Conservation (phyloP, 1,140 invertebrate species). For the Idris sp. region DNA sequence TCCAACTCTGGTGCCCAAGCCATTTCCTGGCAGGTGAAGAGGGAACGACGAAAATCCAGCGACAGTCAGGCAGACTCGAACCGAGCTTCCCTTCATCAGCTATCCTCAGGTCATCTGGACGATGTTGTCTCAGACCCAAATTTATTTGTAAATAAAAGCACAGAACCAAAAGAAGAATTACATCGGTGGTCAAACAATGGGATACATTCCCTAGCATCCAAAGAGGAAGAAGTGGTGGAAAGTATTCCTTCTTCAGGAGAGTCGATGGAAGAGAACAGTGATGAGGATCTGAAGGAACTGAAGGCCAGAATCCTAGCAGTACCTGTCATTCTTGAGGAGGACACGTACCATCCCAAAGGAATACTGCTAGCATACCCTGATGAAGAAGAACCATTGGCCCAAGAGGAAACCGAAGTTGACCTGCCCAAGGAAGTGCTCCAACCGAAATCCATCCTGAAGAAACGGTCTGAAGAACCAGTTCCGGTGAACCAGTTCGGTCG, state of each 20-base stretch:
- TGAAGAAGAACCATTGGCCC: constrained; percentile 26
- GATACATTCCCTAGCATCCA: background rate
- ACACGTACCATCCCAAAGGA: constrained; percentile 84
- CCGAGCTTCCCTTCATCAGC: constrained; percentile 21
- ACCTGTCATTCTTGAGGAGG: constrained; percentile 80
- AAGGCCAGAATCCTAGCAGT: constrained; percentile 78
- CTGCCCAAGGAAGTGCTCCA: too few relatives aligned
- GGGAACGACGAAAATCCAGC: constrained; percentile 70
- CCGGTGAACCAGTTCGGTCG: constrained; percentile 67
- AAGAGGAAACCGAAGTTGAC: too few relatives aligned
- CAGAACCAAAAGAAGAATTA: constrained; percentile 13
- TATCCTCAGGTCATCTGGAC: constrained; percentile 42
- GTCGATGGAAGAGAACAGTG: constrained; percentile 67
- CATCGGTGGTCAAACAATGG: constrained; percentile 5
- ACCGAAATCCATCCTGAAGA: constrained; percentile 87
- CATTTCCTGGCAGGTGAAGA: constrained; percentile 64
- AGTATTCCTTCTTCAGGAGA: constrained; percentile 76
- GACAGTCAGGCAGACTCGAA: constrained; percentile 65
- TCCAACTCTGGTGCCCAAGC: constrained; percentile 63
- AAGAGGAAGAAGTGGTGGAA: constrained; percentile 63
- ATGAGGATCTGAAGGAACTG: constrained; percentile 78
- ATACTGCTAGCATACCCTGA: constrained; percentile 60
- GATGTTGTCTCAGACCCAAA: constrained; percentile 72
- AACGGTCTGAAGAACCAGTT: constrained; percentile 72
- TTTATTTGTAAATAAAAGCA: constrained; percentile 43